phyloP scores from a whole-genome alignment of 1,140 invertebrate genomes.

The Drosophila prosaltans region DNA sequence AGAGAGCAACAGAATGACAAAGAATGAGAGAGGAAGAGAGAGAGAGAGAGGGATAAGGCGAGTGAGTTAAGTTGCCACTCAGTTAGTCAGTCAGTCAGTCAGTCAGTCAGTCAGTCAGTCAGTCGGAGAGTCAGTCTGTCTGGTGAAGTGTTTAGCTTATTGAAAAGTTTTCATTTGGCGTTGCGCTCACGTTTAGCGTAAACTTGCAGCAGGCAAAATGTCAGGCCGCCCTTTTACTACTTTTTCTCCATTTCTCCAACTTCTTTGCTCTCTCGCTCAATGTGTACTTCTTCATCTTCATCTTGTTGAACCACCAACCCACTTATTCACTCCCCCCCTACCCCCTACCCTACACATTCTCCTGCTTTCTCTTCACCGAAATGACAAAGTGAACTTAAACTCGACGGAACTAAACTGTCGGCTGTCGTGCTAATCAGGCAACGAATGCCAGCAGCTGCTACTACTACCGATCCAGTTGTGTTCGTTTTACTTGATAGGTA shows the following conservation, averaged over 20 bases:
- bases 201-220: constrained; percentile 41
- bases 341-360: neutral
- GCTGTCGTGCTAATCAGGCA: constrained; percentile 66
- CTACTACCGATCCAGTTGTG: constrained; percentile 4
- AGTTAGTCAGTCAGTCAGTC: constrained; percentile 46
- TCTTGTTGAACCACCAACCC: neutral
- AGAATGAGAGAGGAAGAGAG: neutral
- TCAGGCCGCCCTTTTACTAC: constrained; percentile 4
- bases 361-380: constrained; percentile 14
- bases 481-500: neutral
- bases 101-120: constrained; percentile 4
- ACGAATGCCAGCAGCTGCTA: constrained; percentile 39
- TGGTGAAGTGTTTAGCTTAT: constrained; percentile 74
- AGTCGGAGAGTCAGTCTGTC: constrained; percentile 12
- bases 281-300: neutral
- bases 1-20: constrained; percentile 2
- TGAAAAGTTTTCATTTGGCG: constrained; percentile 72
- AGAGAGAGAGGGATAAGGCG: neutral
- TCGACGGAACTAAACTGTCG: constrained; percentile 27
- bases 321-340: too few relatives aligned
- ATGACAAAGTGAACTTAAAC: constrained; percentile 66
- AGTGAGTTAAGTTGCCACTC: constrained; percentile 14
- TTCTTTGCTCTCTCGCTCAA: neutral
- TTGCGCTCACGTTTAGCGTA: constrained; percentile 52
- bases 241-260: neutral